phyloP scores from a whole-genome alignment of 2,888 invertebrate genomes.

The Phasia obesa region DNA sequence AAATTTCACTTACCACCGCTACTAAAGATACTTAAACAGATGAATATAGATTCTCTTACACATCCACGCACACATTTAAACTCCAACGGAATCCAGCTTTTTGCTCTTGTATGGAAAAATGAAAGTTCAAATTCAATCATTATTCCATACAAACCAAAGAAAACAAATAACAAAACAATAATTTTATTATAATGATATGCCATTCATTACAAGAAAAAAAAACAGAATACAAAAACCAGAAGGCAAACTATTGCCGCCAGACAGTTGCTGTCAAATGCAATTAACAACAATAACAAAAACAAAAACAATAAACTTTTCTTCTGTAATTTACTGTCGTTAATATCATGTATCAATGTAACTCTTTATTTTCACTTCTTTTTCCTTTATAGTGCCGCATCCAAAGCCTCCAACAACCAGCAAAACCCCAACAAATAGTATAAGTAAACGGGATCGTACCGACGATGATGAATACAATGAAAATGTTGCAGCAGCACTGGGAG shows the following conservation, averaged over 20 bases:
- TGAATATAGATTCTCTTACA: slow-evolving; percentile 14
- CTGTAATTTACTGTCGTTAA: slow-evolving; percentile 39
- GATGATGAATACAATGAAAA: slow-evolving; percentile 73
- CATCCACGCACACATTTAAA: background rate
- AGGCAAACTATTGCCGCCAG: slow-evolving; percentile 63
- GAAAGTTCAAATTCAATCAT: slow-evolving; percentile 70
- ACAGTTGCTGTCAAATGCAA: slow-evolving; percentile 64
- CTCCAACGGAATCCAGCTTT: slow-evolving; percentile 18
- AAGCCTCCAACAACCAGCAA: slow-evolving; percentile 57
- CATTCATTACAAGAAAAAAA: slow-evolving; percentile 34
- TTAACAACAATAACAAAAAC: slow-evolving; percentile 53
- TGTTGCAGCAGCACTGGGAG: slow-evolving; percentile 78
- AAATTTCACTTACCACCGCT: slow-evolving; percentile 23
- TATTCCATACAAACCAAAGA: slow-evolving; percentile 27
- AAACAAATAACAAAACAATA: slow-evolving; percentile 42
- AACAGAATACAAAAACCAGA: slow-evolving; percentile 22
- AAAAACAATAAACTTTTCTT: slow-evolving; percentile 51
- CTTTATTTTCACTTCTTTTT: slow-evolving; percentile 39
- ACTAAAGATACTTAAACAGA: slow-evolving; percentile 16
- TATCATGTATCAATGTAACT: slow-evolving; percentile 35
- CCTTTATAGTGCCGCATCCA: slow-evolving; percentile 77
- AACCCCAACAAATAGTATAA: slow-evolving; percentile 55
- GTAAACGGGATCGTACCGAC: slow-evolving; percentile 42
- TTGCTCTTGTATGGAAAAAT: slow-evolving; percentile 43
- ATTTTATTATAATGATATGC: slow-evolving; percentile 59